These are phyloP conservation scores for Metaphire vulgaris DNA, from an alignment of 1,140 invertebrate genomes.

Conservation along the genomic window DNA sequence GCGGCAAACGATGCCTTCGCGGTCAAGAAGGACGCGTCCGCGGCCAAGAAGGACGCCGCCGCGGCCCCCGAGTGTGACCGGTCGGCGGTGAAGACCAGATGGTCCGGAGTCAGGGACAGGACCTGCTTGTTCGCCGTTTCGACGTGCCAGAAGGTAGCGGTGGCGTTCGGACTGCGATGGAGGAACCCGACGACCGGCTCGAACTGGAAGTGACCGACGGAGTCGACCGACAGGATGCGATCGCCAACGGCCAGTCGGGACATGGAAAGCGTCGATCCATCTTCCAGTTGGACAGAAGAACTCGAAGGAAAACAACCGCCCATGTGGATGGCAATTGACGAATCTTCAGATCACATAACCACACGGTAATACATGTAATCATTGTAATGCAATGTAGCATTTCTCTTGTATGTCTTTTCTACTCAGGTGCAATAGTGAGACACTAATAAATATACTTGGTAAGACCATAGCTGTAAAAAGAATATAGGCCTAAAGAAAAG, in stretches of 20 bases:
- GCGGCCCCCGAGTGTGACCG: background rate
- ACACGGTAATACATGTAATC: too few relatives aligned
- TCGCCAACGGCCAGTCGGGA: slow-evolving; percentile 70
- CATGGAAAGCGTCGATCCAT: slow-evolving; percentile 54
- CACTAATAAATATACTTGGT: too few relatives aligned
- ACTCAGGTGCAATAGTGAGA: too few relatives aligned
- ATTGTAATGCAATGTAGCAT: too few relatives aligned
- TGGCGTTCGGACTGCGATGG: slow-evolving; percentile 65
- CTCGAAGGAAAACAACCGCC: slow-evolving; percentile 71
- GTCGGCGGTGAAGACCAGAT: slow-evolving; percentile 57
- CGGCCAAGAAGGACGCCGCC: slow-evolving; percentile 10
- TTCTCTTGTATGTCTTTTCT: too few relatives aligned
- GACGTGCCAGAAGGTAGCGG: slow-evolving; percentile 65
- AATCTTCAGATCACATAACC: slow-evolving; percentile 78
- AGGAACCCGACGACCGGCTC: slow-evolving; percentile 84
- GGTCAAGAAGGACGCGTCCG: too few relatives aligned
- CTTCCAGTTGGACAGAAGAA: slow-evolving; percentile 58
- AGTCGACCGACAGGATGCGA: slow-evolving; percentile 63
- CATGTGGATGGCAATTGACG: slow-evolving; percentile 71
- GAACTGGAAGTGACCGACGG: slow-evolving; percentile 57
- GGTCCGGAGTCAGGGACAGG: slow-evolving; percentile 75
- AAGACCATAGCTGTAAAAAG: too few relatives aligned
- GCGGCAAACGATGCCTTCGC: slow-evolving; percentile 48
- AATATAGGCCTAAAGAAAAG: too few relatives aligned
- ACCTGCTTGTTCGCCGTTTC: slow-evolving; percentile 62